Conservation (phyloP, 2,888 invertebrate genomes). For the Phalera bucephala region DNA sequence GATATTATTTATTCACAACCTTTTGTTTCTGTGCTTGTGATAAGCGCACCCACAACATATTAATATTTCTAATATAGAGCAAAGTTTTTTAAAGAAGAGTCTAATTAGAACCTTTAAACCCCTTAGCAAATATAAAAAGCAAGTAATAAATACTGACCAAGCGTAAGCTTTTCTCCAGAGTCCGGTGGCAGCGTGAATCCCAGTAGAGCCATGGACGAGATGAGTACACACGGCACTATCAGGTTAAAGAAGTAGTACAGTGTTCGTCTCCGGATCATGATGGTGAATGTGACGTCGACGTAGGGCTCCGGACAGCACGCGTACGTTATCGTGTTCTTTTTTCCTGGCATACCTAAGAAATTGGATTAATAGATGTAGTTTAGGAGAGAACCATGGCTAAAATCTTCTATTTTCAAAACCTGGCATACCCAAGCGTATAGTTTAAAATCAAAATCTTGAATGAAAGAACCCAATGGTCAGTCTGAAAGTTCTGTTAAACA, state of each 20-base stretch:
- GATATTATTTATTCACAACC: no score
- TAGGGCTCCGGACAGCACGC: slow-evolving; percentile 97
- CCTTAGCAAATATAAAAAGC: no score
- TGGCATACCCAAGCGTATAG: no score
- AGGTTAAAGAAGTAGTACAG: slow-evolving; percentile 99
- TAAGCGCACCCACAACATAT: no score
- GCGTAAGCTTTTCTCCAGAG: slow-evolving; percentile 97
- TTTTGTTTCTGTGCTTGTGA: no score
- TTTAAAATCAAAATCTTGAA: no score
- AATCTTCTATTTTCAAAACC: neutral
- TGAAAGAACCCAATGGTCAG: no score
- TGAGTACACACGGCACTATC: slow-evolving; percentile 99
- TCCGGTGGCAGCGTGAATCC: slow-evolving; percentile 99
- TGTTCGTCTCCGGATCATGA: slow-evolving; percentile 97
- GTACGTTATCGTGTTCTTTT: slow-evolving; percentile 94
- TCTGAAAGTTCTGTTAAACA: no score
- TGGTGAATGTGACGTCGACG: slow-evolving; percentile 97
- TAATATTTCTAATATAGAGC: no score
- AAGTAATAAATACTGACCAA: slow-evolving; percentile 87
- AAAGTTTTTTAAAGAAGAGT: no score
- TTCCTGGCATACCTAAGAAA: slow-evolving; percentile 94
- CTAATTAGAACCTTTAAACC: no score
- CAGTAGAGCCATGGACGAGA: slow-evolving; percentile 98
- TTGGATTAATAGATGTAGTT: neutral
- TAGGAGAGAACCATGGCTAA: no score